A percentile compares a stretch with the other conserved stretches of the same genome.
phyloP scores from a whole-genome alignment of 2,888 invertebrate species.

The Drosophila mercatorum region DNA sequence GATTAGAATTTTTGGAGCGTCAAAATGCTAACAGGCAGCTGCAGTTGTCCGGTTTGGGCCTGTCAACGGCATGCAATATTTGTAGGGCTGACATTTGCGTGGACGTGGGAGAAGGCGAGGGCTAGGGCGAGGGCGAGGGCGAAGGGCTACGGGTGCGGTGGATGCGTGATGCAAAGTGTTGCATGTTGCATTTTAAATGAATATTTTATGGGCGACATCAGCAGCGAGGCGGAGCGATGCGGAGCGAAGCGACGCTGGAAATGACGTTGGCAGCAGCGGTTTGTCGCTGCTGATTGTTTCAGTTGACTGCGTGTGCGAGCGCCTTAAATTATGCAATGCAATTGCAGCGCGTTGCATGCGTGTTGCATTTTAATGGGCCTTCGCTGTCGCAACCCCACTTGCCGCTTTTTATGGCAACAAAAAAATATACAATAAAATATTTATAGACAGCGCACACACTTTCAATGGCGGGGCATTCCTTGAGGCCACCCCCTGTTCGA shows the following conservation, averaged over 20 bases:
- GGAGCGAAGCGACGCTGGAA: slow-evolving; percentile 17
- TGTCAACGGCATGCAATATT: slow-evolving; percentile 71
- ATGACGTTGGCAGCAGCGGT: slow-evolving; percentile 40
- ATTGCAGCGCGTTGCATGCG: slow-evolving; percentile 64
- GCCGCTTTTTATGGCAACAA: slow-evolving; percentile 38
- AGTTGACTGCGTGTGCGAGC: slow-evolving; percentile 58
- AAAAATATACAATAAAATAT: slow-evolving; percentile 61
- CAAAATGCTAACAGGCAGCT: slow-evolving; percentile 27
- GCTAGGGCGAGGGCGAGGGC: neutral
- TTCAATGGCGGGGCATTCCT: slow-evolving; percentile 20
- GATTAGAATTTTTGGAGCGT: slow-evolving; percentile 59
- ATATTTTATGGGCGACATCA: slow-evolving; percentile 71
- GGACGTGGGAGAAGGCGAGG: slow-evolving; percentile 44
- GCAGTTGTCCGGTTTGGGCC: slow-evolving; percentile 51
- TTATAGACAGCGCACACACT: slow-evolving; percentile 44
- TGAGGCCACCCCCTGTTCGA: slow-evolving; percentile 20
- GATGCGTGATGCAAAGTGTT: slow-evolving; percentile 75
- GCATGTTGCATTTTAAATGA: slow-evolving; percentile 78
- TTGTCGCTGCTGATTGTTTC: slow-evolving; percentile 55
- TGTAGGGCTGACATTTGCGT: slow-evolving; percentile 40
- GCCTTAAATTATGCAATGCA: slow-evolving; percentile 76
- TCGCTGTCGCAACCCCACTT: slow-evolving; percentile 18
- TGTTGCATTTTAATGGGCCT: slow-evolving; percentile 71
- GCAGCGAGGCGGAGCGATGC: slow-evolving; percentile 24
- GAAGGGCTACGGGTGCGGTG: slow-evolving; percentile 13